phyloP scores from a whole-genome alignment of 2,888 invertebrate genomes.

The Acronicta alni region DNA sequence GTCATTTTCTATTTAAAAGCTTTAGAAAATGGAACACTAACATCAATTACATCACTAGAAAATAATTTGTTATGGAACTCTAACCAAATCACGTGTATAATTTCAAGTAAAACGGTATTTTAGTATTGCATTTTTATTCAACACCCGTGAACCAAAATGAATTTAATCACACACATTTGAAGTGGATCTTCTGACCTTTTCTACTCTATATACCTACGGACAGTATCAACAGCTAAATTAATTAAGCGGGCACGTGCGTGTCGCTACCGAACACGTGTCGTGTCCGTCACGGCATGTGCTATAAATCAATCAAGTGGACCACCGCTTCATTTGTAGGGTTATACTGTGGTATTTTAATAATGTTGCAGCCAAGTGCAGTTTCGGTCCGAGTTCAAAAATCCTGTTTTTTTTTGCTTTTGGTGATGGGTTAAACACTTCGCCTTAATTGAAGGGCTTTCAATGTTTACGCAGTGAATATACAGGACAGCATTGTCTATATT shows the following conservation, averaged over 20 bases:
- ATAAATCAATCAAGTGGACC: constrained; percentile 73
- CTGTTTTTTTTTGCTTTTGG: neutral
- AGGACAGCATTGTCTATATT: constrained; percentile 4
- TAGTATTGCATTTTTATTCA: too few species aligned
- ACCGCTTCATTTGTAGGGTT: constrained; percentile 66
- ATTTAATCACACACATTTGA: neutral
- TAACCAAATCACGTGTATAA: too few species aligned
- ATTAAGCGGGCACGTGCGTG: constrained; percentile 72
- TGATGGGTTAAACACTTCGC: neutral
- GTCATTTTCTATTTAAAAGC: too few species aligned
- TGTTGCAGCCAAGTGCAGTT: constrained; percentile 41
- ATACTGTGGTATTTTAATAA: constrained; percentile 58
- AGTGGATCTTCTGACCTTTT: constrained; percentile 21
- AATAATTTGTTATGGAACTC: too few species aligned
- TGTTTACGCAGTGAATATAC: neutral
- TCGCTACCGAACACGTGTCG: constrained; percentile 62
- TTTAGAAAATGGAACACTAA: too few species aligned
- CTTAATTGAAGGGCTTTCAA: constrained; percentile 22
- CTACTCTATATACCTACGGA: constrained; percentile 11
- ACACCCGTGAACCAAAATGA: too few species aligned
- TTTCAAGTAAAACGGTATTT: neutral
- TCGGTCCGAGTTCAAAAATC: neutral
- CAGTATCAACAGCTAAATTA: constrained; percentile 70
- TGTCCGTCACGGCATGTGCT: constrained; percentile 59
- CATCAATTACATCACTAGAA: too few species aligned